Conservation (phyloP, 2,888 invertebrate species). For the Chydorus sphaericus region DNA sequence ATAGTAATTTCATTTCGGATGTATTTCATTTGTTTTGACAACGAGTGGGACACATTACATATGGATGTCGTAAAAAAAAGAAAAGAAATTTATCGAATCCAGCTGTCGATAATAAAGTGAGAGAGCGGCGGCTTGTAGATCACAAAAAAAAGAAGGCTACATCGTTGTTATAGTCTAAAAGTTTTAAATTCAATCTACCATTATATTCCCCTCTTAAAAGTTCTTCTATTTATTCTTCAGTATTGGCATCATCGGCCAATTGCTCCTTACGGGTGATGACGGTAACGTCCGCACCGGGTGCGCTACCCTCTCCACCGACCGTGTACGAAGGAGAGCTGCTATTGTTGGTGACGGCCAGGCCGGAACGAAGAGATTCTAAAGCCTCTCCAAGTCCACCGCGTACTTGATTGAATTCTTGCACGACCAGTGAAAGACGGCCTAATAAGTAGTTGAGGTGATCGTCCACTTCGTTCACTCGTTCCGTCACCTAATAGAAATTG, state of each 20-base stretch:
- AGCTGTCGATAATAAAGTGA: too few relatives aligned
- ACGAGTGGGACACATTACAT: slow-evolving; percentile 1
- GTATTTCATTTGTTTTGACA: slow-evolving; percentile 7
- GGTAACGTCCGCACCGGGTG: slow-evolving; percentile 3
- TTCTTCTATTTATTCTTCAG: not conserved
- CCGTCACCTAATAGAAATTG: slow-evolving; percentile 39
- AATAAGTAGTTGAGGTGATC: slow-evolving; percentile 67
- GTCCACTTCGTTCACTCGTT: slow-evolving; percentile 59
- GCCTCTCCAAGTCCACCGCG: slow-evolving; percentile 58
- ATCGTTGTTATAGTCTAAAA: not conserved
- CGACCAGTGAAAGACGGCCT: slow-evolving; percentile 60
- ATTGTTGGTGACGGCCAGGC: slow-evolving; percentile 10
- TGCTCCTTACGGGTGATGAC: slow-evolving; percentile 9
- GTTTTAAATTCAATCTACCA: not conserved
- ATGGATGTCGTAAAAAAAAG: not conserved
- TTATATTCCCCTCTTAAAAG: not conserved
- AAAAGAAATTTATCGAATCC: not conserved
- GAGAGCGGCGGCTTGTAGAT: too few relatives aligned
- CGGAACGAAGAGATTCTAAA: slow-evolving; percentile 26
- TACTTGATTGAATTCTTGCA: slow-evolving; percentile 70
- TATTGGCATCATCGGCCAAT: not conserved
- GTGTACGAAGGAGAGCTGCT: not conserved
- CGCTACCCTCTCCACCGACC: not conserved
- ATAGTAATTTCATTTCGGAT: too few relatives aligned
- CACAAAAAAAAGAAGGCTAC: too few relatives aligned